Evolutionary conservation across 1,140 invertebrate species (phyloP).

Genomic region (Zaprionus ghesquierei): DNA sequence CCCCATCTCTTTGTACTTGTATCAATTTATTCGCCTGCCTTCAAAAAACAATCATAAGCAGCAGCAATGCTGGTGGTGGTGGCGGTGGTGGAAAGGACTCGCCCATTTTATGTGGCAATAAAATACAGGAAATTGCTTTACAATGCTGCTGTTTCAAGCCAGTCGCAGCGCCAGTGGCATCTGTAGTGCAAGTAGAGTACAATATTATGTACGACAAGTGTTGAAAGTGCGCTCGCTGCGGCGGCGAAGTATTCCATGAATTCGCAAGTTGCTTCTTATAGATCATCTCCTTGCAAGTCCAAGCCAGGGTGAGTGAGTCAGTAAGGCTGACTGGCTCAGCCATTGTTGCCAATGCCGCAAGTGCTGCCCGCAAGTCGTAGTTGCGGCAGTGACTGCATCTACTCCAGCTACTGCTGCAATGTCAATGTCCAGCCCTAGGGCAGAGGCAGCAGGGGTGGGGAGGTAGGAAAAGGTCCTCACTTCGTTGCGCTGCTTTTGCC

Average conservation of each 20-base stretch:
- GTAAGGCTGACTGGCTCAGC: conserved; percentile 15
- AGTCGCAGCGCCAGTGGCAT: not conserved
- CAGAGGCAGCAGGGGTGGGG: not conserved
- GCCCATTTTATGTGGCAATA: conserved; percentile 58
- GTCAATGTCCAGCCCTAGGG: conserved; percentile 52
- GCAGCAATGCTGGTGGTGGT: not conserved
- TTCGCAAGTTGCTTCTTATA: conserved; percentile 47
- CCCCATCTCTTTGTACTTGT: no score
- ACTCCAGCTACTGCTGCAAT: conserved; percentile 16
- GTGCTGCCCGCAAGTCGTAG: not conserved
- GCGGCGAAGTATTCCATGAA: conserved; percentile 41
- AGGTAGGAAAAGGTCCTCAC: no score
- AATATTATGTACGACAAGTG: conserved; percentile 66
- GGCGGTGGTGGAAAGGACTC: conserved; percentile 21
- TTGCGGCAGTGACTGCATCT: conserved; percentile 2
- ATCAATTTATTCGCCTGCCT: conserved; percentile 39
- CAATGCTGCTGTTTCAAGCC: conserved; percentile 43
- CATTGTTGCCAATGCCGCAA: conserved; percentile 39
- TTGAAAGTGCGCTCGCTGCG: conserved; percentile 43
- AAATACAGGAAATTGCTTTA: conserved; percentile 71
- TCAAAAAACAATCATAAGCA: conserved; percentile 43
- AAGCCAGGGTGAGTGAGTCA: conserved; percentile 14
- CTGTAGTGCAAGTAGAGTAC: conserved; percentile 36
- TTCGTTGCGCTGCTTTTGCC: not conserved
- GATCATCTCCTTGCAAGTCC: no score